These are phyloP conservation scores for Chaunax sp. DNA, from an alignment of 2,797 vertebrate species.

Conservation along the genomic window DNA sequence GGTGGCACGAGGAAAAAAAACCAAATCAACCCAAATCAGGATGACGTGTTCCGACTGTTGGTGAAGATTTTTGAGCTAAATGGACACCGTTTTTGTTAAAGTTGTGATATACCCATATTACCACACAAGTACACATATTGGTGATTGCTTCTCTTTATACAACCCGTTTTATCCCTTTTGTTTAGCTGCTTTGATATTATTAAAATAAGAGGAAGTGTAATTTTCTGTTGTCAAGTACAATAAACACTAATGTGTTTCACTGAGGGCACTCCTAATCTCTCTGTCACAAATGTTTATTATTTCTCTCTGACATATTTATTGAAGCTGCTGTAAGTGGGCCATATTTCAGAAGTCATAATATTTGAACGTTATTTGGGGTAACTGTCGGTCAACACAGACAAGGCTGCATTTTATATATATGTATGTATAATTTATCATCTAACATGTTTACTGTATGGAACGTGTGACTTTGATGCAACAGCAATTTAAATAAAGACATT, in stretches of 20 bases:
- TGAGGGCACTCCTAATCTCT: slow-evolving; percentile 40
- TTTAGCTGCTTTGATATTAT: not conserved
- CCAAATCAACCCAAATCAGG: too few relatives aligned
- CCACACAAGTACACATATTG: not conserved
- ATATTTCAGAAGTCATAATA: slow-evolving; percentile 34
- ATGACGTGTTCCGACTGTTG: too few relatives aligned
- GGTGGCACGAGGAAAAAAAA: too few relatives aligned
- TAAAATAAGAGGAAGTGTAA: slow-evolving; percentile 30
- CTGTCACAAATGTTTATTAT: slow-evolving; percentile 48
- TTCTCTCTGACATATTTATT: slow-evolving; percentile 52
- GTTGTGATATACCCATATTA: not conserved
- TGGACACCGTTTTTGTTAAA: too few relatives aligned
- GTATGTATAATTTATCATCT: slow-evolving; percentile 18
- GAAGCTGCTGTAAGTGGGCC: slow-evolving; percentile 59
- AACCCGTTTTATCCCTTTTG: too few relatives aligned
- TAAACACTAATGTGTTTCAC: slow-evolving; percentile 19
- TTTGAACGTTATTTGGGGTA: slow-evolving; percentile 21
- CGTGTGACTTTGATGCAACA: not conserved
- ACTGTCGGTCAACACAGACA: not conserved
- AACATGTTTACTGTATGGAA: slow-evolving; percentile 2
- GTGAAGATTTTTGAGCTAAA: too few relatives aligned
- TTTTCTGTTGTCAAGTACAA: slow-evolving; percentile 36
- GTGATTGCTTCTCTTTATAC: not conserved
- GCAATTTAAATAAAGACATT: not conserved
- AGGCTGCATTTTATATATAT: not conserved